A percentile compares a stretch with the other conserved stretches of the same genome.
phyloP scores from a whole-genome alignment of 2,888 invertebrate genomes.

The Tigriopus californicus region DNA sequence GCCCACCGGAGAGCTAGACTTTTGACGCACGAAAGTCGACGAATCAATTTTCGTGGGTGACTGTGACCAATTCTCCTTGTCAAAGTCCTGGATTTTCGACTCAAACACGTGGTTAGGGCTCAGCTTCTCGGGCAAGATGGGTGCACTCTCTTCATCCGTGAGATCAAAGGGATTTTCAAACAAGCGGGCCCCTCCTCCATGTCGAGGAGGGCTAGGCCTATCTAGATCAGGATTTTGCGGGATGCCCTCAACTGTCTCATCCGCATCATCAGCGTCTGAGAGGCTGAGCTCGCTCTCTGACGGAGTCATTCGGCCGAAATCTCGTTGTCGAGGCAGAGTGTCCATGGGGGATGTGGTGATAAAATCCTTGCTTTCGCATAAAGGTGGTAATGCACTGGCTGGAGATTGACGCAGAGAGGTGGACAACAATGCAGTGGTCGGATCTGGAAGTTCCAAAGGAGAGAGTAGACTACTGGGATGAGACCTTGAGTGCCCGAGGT shows the following conservation, averaged over 20 bases:
- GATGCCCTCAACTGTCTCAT: background rate
- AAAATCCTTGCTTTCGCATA: background rate
- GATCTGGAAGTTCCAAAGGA: conserved; percentile 1
- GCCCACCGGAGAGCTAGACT: conserved; percentile 55
- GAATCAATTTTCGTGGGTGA: background rate
- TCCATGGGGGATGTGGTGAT: background rate
- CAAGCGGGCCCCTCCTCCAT: background rate
- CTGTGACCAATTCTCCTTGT: background rate
- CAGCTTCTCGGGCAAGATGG: background rate
- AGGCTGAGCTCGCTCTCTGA: no score
- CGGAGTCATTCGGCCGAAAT: background rate
- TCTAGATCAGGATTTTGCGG: conserved; percentile 12
- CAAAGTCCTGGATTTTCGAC: background rate
- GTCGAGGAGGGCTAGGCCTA: conserved; percentile 7
- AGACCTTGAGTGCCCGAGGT: background rate
- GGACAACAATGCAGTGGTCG: background rate
- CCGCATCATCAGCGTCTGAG: background rate
- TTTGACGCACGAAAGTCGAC: conserved; percentile 44
- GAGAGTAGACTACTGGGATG: conserved; percentile 3
- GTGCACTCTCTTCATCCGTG: background rate
- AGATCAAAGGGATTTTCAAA: conserved; percentile 6
- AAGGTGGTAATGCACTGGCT: conserved; percentile 13
- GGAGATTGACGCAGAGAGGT: conserved; percentile 11
- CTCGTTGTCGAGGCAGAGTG: background rate
- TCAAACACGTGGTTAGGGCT: conserved; percentile 3